phyloP scores from a whole-genome alignment of 2,797 vertebrate genomes.

The Antennarius maculatus region DNA sequence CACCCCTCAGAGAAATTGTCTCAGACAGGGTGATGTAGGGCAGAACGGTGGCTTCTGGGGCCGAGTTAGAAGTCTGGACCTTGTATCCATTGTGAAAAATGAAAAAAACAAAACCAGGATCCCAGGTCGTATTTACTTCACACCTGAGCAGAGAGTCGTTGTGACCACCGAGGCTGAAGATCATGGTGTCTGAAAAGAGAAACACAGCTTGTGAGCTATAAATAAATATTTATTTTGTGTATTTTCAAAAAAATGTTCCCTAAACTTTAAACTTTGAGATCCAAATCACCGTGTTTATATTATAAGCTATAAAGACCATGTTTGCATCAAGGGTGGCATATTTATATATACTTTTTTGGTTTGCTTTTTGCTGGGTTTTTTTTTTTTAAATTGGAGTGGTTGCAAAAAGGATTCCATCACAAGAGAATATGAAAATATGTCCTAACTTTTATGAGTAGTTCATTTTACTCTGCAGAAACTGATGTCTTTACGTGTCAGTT shows the following conservation, averaged over 20 bases:
- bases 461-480: too few relatives aligned
- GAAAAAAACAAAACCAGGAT: slow-evolving; percentile 40
- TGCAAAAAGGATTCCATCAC: too few relatives aligned
- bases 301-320: too few relatives aligned
- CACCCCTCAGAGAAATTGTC: neutral
- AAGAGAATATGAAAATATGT: too few relatives aligned
- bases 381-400: too few relatives aligned
- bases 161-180: slow-evolving; percentile 31
- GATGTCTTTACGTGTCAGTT: too few relatives aligned
- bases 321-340: too few relatives aligned
- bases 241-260: neutral
- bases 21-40: slow-evolving; percentile 25
- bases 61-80: neutral
- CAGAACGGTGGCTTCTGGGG: neutral
- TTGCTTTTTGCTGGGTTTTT: too few relatives aligned
- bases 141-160: slow-evolving; percentile 48
- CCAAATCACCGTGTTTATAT: too few relatives aligned
- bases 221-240: neutral
- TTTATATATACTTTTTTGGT: too few relatives aligned
- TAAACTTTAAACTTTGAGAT: too few relatives aligned
- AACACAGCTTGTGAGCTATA: neutral
- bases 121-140: slow-evolving; percentile 32
- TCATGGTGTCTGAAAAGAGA: slow-evolving; percentile 53
- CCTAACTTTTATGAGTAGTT: too few relatives aligned
- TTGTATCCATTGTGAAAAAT: slow-evolving; percentile 11